Evolutionary conservation across 1,140 invertebrate species (phyloP).

Genomic region (Propsilocerus akamusi): DNA sequence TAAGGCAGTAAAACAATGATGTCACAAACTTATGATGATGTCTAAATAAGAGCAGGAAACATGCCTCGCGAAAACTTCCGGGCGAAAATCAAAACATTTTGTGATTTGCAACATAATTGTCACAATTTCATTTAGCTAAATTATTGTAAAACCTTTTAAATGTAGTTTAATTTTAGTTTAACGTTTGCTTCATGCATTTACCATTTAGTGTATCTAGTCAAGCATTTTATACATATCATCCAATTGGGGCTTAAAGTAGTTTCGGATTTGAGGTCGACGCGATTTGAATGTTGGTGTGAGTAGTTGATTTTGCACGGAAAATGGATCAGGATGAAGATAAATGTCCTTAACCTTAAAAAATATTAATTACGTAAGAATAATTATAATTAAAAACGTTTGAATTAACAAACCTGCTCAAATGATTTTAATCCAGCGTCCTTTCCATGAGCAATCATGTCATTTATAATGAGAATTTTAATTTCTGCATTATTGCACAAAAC

Average conservation of each 20-base stretch:
- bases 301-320: slow-evolving; percentile 91
- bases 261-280: slow-evolving; percentile 76
- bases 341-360: slow-evolving; percentile 78
- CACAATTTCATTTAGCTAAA: too few species aligned
- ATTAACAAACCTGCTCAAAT: slow-evolving; percentile 74
- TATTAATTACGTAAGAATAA: slow-evolving; percentile 7
- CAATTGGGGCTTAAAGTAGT: slow-evolving; percentile 76
- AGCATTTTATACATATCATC: slow-evolving; percentile 69
- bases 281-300: slow-evolving; percentile 93
- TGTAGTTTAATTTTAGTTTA: too few species aligned
- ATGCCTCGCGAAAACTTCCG: too few species aligned
- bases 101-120: too few species aligned
- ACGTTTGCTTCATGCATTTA: too few species aligned
- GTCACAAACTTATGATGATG: too few species aligned
- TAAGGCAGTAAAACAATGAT: too few species aligned
- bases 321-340: slow-evolving; percentile 80
- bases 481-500: slow-evolving; percentile 23
- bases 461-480: neutral
- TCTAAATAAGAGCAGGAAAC: too few species aligned
- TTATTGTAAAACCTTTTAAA: too few species aligned
- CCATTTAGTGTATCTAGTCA: too few species aligned
- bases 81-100: too few species aligned
- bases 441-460: neutral
- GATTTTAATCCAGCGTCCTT: slow-evolving; percentile 72
- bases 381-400: neutral